These are phyloP conservation scores for Condylura cristata DNA, from an alignment of 2,113 vertebrate genomes.

Conservation along the genomic window DNA sequence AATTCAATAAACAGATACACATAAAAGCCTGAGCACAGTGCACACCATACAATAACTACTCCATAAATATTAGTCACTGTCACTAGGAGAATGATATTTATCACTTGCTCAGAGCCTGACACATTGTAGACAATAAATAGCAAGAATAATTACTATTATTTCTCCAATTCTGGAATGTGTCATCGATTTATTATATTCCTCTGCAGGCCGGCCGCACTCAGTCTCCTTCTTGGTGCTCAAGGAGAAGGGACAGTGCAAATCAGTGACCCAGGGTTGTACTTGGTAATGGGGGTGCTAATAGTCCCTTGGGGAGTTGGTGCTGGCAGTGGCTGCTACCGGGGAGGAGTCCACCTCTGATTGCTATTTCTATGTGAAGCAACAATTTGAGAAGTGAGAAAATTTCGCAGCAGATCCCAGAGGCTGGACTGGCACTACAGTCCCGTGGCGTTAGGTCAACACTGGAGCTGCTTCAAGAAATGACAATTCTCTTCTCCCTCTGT, in stretches of 20 bases:
- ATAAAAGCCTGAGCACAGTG: background rate
- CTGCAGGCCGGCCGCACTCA: background rate
- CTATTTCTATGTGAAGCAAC: background rate
- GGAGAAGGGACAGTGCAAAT: background rate
- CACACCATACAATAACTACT: background rate
- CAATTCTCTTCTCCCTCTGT: background rate
- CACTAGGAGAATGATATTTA: background rate
- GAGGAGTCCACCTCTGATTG: background rate
- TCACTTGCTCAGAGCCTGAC: background rate
- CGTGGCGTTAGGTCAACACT: background rate
- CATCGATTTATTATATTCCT: background rate
- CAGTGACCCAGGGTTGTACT: background rate
- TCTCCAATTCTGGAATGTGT: background rate
- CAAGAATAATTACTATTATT: background rate
- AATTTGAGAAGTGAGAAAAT: constrained; percentile 17
- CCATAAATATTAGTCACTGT: background rate
- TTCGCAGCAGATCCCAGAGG: background rate
- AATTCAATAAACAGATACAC: background rate
- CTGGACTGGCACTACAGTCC: rapidly evolving
- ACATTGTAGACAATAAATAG: background rate
- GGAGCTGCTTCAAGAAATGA: background rate
- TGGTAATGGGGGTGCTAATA: background rate
- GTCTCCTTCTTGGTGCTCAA: background rate
- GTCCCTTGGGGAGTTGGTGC: background rate
- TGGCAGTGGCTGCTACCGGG: background rate